phyloP scores from a whole-genome alignment of 2,888 invertebrate genomes.

The Escarpia spicata region DNA sequence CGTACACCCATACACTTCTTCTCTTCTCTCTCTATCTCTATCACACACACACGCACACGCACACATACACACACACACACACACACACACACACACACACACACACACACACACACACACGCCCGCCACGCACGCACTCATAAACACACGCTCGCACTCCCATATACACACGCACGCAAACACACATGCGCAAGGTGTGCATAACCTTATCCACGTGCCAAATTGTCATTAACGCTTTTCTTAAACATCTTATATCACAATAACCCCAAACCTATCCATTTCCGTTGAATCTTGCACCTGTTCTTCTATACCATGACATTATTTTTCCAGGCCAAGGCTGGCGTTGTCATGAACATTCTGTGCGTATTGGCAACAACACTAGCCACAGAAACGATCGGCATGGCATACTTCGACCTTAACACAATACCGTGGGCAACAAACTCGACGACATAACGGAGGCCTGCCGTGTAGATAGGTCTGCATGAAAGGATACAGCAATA shows the following conservation, averaged over 20 bases:
- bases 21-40: too few relatives aligned
- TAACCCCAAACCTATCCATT: neutral
- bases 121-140: too few relatives aligned
- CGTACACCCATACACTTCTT: too few relatives aligned
- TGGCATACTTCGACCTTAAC: constrained; percentile 40
- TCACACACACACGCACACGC: too few relatives aligned
- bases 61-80: too few relatives aligned
- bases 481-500: neutral
- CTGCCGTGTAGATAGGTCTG: neutral
- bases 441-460: neutral
- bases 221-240: neutral
- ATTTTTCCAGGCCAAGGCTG: constrained; percentile 43
- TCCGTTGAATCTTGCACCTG: too few relatives aligned
- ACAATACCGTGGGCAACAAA: constrained; percentile 29
- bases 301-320: neutral
- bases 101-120: too few relatives aligned
- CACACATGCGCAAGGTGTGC: too few relatives aligned
- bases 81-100: too few relatives aligned
- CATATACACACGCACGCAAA: too few relatives aligned
- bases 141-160: too few relatives aligned
- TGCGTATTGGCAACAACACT: constrained; percentile 42
- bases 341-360: constrained; percentile 44
- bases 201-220: too few relatives aligned
- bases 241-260: neutral
- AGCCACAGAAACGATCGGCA: constrained; percentile 44